These are phyloP conservation scores for Automeris io DNA, from an alignment of 2,888 invertebrate genomes.

Conservation along the genomic window DNA sequence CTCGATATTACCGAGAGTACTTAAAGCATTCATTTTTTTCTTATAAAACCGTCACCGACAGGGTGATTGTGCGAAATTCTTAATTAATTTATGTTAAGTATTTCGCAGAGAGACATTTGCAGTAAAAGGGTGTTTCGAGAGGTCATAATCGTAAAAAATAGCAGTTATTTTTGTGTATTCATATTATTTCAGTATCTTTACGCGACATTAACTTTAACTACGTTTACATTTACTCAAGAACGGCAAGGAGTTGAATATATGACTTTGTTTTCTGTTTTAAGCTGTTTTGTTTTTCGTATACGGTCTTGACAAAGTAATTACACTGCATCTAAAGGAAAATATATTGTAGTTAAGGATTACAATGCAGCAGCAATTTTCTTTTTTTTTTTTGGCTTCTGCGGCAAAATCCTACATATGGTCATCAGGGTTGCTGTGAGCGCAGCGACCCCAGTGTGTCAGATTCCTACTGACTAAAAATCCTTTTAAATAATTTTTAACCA, in stretches of 20 bases:
- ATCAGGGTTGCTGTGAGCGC: too few relatives aligned
- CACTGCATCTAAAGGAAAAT: too few relatives aligned
- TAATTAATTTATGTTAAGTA: constrained; percentile 75
- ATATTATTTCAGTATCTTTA: constrained; percentile 42
- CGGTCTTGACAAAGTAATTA: too few relatives aligned
- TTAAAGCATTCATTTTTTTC: constrained; percentile 49
- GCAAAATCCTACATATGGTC: too few relatives aligned
- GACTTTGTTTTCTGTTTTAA: neutral
- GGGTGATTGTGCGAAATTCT: constrained; percentile 63
- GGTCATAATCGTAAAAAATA: constrained; percentile 41
- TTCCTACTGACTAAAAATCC: too few relatives aligned
- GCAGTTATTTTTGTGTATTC: constrained; percentile 42
- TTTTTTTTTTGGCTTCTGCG: too few relatives aligned
- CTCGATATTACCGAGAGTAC: constrained; percentile 55
- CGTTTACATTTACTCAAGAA: constrained; percentile 28
- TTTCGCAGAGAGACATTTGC: constrained; percentile 37
- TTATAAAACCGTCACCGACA: constrained; percentile 56
- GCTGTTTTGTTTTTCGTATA: too few relatives aligned
- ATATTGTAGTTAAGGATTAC: too few relatives aligned
- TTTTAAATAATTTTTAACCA: too few relatives aligned
- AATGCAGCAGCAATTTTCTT: too few relatives aligned
- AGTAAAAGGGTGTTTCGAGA: constrained; percentile 50
- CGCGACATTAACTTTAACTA: constrained; percentile 53
- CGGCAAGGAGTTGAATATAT: constrained; percentile 29
- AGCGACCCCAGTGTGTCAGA: too few relatives aligned